Evolutionary conservation across 2,888 invertebrate species (phyloP).

Genomic region (Pyralis farinalis): DNA sequence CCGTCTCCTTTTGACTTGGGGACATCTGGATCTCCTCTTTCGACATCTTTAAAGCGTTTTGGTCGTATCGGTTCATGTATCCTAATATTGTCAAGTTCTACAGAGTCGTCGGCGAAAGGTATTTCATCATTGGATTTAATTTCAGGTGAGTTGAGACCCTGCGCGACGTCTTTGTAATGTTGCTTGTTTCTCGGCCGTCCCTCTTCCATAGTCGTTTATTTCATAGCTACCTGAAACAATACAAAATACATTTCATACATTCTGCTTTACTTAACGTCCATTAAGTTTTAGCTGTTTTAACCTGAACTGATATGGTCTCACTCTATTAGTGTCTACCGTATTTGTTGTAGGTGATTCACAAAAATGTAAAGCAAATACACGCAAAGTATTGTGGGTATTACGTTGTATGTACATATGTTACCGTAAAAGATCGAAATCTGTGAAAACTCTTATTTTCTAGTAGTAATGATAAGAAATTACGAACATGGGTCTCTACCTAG

Average conservation of each 20-base stretch:
- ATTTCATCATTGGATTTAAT: slow-evolving; percentile 40
- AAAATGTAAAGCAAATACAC: neutral
- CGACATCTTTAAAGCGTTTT: slow-evolving; percentile 34
- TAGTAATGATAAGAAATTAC: no score
- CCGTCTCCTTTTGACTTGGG: slow-evolving; percentile 22
- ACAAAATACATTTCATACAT: neutral
- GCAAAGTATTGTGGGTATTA: neutral
- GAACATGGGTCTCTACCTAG: no score
- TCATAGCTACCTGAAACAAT: slow-evolving; percentile 57
- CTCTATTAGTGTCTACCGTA: slow-evolving; percentile 9
- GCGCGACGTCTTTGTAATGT: slow-evolving; percentile 38
- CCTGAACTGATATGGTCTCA: neutral
- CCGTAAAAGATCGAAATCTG: no score
- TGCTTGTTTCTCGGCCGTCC: slow-evolving; percentile 26
- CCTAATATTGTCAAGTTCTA: slow-evolving; percentile 41
- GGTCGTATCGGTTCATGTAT: slow-evolving; percentile 41
- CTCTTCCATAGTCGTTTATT: slow-evolving; percentile 48
- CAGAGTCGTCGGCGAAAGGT: slow-evolving; percentile 53
- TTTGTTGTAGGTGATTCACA: slow-evolving; percentile 6
- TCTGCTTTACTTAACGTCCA: neutral
- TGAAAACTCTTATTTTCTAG: no score
- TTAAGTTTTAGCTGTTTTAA: neutral
- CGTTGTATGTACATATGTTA: no score
- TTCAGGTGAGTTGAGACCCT: slow-evolving; percentile 66
- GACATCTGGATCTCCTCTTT: slow-evolving; percentile 26